These are phyloP conservation scores for Propithecus perrieri DNA, from an alignment of 2,797 vertebrate genomes.

Conservation along the genomic window DNA sequence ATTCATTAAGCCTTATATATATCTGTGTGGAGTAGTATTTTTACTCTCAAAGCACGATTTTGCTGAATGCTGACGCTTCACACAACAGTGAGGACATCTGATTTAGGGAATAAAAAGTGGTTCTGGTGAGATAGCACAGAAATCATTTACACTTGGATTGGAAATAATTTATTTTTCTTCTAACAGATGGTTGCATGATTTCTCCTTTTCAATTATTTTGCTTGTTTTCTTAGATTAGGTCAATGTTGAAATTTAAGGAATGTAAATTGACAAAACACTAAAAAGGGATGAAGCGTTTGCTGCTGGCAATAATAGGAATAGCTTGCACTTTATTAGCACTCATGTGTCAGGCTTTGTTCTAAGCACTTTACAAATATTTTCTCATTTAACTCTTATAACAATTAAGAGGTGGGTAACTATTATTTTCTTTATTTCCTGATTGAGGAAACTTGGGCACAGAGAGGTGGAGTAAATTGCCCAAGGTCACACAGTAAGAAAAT, in stretches of 20 bases:
- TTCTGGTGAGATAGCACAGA: neutral
- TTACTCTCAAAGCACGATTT: neutral
- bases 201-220: neutral
- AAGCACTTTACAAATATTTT: neutral
- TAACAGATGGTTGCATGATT: neutral
- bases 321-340: neutral
- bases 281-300: neutral
- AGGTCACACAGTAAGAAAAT: neutral
- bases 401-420: neutral
- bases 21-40: neutral
- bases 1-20: neutral
- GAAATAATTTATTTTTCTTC: neutral
- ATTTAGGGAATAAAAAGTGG: neutral
- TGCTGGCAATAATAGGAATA: neutral
- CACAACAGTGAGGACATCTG: neutral
- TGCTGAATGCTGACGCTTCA: neutral
- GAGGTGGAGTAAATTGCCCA: neutral
- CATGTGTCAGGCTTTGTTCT: neutral
- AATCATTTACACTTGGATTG: neutral
- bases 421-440: neutral
- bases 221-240: neutral
- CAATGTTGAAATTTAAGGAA: neutral
- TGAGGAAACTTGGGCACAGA: slow-evolving; percentile 12
- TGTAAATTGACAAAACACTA: neutral
- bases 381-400: neutral